Base-by-base conservation (phyloP, 2,113 vertebrate genomes). In the Rhodinocichla rosea region DNA sequence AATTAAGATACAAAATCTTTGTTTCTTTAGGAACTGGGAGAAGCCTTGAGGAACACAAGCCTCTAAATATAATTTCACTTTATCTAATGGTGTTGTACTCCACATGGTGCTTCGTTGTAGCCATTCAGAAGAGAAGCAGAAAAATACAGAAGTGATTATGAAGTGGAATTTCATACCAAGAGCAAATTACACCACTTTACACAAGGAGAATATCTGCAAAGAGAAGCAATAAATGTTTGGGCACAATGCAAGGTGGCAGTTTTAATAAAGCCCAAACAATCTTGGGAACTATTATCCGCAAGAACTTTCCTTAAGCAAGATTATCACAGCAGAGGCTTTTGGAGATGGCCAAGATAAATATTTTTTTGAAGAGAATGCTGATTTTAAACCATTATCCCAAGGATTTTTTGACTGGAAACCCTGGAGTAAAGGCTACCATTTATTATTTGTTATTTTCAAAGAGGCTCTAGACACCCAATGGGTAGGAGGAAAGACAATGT, bases 101-200 rank as follows among this genome's bases (percentile, higher is more conserved):
- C 50, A 76, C 92, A 82, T 65, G 73, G 77, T 89, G 77, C 83
- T 93, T 95, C 3, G 0, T 27, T 89, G 92, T 62, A 93, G 57
- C 40, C 90, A 65, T 79, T 93, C 60, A 82, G 60, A 89, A 73
- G 40, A 84, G 57, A 92, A 95, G 90, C 39, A 80, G 63, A 57
- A 91, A 80, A 95, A 94, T 22, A 32, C 24, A 79, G 69, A 96
- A 80, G 73, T 92, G 86, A 96, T 95, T 93, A 83, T 40, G 53
- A 92, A 94, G 65, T 89, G 40, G 83, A 84, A 90, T 90, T 96
- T 93, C 83, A 93, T 68, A 95, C 37, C 40, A 90, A 89, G 53
- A 94, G 76, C 73, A 96, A 94, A 96, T 95, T 93, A 95, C n/a
- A 93, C 20, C 83, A 92, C 85, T 94, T 96, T 68, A 87, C 67